Percentiles rank a stretch among this genome's conserved stretches.
phyloP scores from a whole-genome alignment of 1,140 invertebrate species.

The Dendrolimus kikuchii region DNA sequence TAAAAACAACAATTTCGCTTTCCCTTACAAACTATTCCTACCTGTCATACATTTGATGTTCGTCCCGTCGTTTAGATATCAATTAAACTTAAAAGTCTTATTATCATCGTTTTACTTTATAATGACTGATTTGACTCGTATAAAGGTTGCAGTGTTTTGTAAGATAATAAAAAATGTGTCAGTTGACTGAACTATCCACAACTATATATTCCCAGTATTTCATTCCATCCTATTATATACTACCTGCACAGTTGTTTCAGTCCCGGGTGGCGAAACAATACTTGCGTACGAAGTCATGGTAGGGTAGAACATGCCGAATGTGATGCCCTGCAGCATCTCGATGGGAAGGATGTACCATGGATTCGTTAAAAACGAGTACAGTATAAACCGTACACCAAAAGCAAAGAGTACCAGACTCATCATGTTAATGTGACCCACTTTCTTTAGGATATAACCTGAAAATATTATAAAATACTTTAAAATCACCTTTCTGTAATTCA shows the following conservation, averaged over 20 bases:
- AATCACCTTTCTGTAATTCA: no score
- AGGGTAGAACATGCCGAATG: conserved; percentile 91
- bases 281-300: conserved; percentile 92
- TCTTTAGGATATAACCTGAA: conserved; percentile 82
- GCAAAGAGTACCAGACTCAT: conserved; percentile 87
- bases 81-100: no score
- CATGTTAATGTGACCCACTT: conserved; percentile 86
- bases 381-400: conserved; percentile 83
- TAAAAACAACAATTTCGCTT: no score
- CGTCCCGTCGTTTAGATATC: no score
- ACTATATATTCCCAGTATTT: neutral
- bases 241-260: conserved; percentile 87
- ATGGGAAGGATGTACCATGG: conserved; percentile 89
- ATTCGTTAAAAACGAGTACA: conserved; percentile 86
- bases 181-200: neutral
- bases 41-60: no score
- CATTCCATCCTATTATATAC: no score
- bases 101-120: no score
- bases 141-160: no score
- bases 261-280: conserved; percentile 87
- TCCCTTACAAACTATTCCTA: no score
- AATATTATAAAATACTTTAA: conserved; percentile 9
- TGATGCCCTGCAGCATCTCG: conserved; percentile 89
- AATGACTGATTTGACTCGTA: no score
- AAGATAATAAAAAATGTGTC: neutral